Base-by-base conservation (phyloP, 2,888 invertebrate genomes). In the Plemyria rubiginata region DNA sequence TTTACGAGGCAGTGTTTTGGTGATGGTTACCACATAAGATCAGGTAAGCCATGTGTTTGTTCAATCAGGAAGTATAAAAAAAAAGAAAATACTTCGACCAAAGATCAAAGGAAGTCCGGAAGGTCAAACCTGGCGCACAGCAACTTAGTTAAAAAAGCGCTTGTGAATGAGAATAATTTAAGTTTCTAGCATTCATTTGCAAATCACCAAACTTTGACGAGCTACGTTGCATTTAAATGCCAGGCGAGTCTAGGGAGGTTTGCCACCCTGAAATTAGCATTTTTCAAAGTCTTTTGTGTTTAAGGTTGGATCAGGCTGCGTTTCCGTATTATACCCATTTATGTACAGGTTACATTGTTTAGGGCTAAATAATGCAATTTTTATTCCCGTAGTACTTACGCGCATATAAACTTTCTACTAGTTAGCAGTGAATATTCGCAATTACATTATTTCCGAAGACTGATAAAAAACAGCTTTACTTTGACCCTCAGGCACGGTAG, bases 181-280 rank as follows among this genome's bases (percentile, higher is more conserved):
- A 76, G 68, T 70, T 66, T 71, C 72, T 77, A 72, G 77, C 82
- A 84, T 84, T 87, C 81, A 85, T 86, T 88, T 83, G 81, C 78
- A 81, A 84, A 80, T 73, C 79, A 78, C 78, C 76, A 84, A 87
- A 86, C 79, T 88, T 87, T 86, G 83, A 83, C 85, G 88, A 86
- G 85, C 85, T 80, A 76, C 83, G 82, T 81, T 87, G 86, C 85
- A 87, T 89, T 88, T 87, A 84, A 88, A 88, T 86, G 81, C 73
- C 80, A 73, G 75, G 73, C 76, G 70, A 75, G 74, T 66, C 57
- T 53, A 40, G 59, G 75, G 68, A 70, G 74, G 74, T 71, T 62
- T 16, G 70, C 67, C 79, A 73, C 76, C 75, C 75, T 76, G 68
- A 43, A 81, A 86, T 87, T 87, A 84, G 78, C 84, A 87, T 87